A percentile compares a stretch with the other conserved stretches of the same genome.
Evolutionary conservation across 2,113 vertebrate species (phyloP).

Genomic region (Menura novaehollandiae): DNA sequence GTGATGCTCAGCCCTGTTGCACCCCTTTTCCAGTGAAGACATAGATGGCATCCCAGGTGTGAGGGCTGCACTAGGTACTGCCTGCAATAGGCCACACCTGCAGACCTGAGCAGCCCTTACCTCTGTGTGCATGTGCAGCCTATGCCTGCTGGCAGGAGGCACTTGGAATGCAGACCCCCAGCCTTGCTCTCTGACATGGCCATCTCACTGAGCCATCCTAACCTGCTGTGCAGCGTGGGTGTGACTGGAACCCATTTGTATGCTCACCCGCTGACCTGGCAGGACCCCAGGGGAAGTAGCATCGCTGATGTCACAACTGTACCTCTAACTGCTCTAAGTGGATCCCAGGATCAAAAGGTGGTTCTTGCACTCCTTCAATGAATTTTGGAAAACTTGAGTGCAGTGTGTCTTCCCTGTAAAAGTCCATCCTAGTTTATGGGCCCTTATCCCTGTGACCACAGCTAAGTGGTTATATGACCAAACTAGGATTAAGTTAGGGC

Average conservation of each 20-base stretch:
- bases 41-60: background rate
- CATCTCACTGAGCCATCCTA: background rate
- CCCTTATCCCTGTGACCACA: background rate
- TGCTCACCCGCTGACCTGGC: background rate
- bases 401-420: background rate
- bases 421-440: background rate
- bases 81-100: rapidly evolving
- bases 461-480: background rate
- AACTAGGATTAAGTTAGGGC: background rate
- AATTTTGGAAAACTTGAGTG: background rate
- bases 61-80: background rate
- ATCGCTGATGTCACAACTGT: background rate
- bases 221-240: background rate
- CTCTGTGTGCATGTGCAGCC: rapidly evolving
- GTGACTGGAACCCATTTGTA: rapidly evolving
- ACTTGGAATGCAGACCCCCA: background rate
- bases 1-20: background rate
- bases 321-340: background rate
- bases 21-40: background rate
- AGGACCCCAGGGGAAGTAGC: background rate
- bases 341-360: background rate
- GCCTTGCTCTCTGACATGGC: background rate
- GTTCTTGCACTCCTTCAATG: background rate
- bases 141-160: background rate
- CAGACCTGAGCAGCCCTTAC: background rate